Percentiles rank a stretch among this genome's conserved stretches.
These are phyloP conservation scores for Bothrops jararaca DNA, from an alignment of 2,113 vertebrate genomes.

Conservation along the genomic window DNA sequence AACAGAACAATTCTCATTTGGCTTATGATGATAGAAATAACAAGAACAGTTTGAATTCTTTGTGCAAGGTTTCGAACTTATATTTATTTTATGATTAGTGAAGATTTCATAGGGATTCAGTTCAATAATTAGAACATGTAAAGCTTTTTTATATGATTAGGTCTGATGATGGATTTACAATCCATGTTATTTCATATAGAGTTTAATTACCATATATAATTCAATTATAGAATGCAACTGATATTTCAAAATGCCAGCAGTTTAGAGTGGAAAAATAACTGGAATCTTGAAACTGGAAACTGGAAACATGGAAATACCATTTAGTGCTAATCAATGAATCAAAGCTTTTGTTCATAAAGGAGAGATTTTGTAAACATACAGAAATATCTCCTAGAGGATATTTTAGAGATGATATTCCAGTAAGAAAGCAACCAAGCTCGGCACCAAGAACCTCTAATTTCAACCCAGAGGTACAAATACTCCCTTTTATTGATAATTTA, in stretches of 20 bases:
- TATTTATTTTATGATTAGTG: background rate
- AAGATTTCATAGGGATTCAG: background rate
- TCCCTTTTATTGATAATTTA: background rate
- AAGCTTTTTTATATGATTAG: background rate
- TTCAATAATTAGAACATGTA: background rate
- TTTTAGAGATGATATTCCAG: background rate
- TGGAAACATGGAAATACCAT: background rate
- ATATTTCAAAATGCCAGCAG: background rate
- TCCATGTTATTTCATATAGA: background rate
- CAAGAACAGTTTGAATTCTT: background rate
- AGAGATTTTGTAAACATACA: background rate
- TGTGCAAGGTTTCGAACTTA: background rate
- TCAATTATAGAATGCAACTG: background rate
- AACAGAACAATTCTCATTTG: background rate
- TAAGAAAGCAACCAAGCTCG: background rate
- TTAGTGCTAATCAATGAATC: constrained; percentile 21
- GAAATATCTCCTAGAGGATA: background rate
- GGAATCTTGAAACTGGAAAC: background rate
- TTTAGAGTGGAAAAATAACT: background rate
- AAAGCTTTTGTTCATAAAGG: background rate
- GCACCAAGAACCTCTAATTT: background rate
- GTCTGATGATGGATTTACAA: background rate
- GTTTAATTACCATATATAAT: background rate
- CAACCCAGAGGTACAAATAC: background rate
- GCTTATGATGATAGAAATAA: background rate